A percentile compares a stretch with the other conserved stretches of the same genome.
Conservation (phyloP, 1,140 invertebrate species). For the Coelopa frigida region DNA sequence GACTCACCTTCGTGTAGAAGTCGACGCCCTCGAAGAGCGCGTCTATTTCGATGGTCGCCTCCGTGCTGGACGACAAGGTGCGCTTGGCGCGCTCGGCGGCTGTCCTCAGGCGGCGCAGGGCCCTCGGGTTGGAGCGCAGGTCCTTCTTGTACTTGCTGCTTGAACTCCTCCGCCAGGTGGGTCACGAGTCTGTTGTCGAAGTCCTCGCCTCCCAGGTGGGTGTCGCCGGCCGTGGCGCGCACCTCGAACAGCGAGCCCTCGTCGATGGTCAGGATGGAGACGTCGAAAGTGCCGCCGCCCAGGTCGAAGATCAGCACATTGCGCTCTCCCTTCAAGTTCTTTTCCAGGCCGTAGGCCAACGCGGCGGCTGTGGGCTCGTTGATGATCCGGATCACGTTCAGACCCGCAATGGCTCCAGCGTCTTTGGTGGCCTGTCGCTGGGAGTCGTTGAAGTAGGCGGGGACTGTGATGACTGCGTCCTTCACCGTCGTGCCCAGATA, state of each 20-base stretch:
- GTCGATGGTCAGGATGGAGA: conserved; percentile 77
- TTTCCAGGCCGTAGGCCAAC: conserved; percentile 69
- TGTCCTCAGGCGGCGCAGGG: conserved; percentile 65
- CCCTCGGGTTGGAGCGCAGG: conserved; percentile 62
- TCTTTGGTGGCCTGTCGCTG: conserved; percentile 60
- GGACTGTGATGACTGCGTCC: conserved; percentile 57
- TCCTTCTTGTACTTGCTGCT: conserved; percentile 77
- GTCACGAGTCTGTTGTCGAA: conserved; percentile 73
- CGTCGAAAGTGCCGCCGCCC: conserved; percentile 72
- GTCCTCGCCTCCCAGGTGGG: conserved; percentile 63
- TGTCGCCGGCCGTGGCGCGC: conserved; percentile 66
- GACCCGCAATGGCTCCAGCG: conserved; percentile 60
- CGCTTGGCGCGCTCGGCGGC: conserved; percentile 64
- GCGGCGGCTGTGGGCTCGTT: conserved; percentile 69
- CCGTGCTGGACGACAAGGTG: conserved; percentile 57
- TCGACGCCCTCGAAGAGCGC: conserved; percentile 67
- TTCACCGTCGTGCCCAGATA: conserved; percentile 63
- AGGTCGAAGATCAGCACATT: conserved; percentile 67
- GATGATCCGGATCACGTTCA: conserved; percentile 63
- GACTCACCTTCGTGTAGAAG: conserved; percentile 75
- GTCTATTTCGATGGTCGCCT: conserved; percentile 64
- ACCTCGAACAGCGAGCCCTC: conserved; percentile 77
- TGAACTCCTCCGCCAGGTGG: conserved; percentile 68
- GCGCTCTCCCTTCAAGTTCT: conserved; percentile 65
- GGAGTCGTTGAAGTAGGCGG: conserved; percentile 58